phyloP scores from a whole-genome alignment of 1,140 invertebrate species.

The Doryteuthis pealeii region DNA sequence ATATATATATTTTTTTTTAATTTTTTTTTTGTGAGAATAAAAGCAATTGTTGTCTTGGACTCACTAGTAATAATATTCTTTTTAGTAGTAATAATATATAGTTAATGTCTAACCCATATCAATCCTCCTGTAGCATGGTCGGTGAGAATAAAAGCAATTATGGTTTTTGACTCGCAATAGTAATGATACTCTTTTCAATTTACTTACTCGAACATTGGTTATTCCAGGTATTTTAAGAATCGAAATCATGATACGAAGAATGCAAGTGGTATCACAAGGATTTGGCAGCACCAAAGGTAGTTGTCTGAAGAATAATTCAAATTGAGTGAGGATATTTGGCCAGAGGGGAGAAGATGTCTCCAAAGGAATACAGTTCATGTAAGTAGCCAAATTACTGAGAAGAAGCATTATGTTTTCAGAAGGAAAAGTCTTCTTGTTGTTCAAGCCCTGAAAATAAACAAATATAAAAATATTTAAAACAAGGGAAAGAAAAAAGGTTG shows the following conservation, averaged over 20 bases:
- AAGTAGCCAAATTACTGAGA: slow-evolving; percentile 86
- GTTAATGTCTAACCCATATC: no score
- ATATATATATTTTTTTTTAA: no score
- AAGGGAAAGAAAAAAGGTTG: neutral
- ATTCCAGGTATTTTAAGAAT: slow-evolving; percentile 84
- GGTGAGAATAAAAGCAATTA: no score
- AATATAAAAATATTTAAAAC: neutral
- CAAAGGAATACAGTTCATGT: slow-evolving; percentile 87
- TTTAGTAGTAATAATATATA: no score
- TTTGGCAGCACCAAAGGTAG: slow-evolving; percentile 74
- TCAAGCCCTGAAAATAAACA: slow-evolving; percentile 74
- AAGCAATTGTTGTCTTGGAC: no score
- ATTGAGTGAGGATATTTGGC: slow-evolving; percentile 76
- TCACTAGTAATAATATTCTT: no score
- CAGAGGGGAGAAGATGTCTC: slow-evolving; percentile 78
- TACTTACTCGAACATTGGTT: slow-evolving; percentile 73
- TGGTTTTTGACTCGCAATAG: no score
- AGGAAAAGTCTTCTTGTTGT: slow-evolving; percentile 83
- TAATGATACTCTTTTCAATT: no score
- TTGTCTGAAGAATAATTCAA: slow-evolving; percentile 83
- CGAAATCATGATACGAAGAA: slow-evolving; percentile 82
- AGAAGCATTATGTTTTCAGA: slow-evolving; percentile 68
- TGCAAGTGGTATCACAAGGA: slow-evolving; percentile 71
- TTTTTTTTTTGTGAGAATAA: no score
- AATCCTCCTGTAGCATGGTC: no score